A percentile compares a stretch with the other conserved stretches of the same genome.
Conservation (phyloP, 2,888 invertebrate genomes). For the Leptopterna dolabrata region DNA sequence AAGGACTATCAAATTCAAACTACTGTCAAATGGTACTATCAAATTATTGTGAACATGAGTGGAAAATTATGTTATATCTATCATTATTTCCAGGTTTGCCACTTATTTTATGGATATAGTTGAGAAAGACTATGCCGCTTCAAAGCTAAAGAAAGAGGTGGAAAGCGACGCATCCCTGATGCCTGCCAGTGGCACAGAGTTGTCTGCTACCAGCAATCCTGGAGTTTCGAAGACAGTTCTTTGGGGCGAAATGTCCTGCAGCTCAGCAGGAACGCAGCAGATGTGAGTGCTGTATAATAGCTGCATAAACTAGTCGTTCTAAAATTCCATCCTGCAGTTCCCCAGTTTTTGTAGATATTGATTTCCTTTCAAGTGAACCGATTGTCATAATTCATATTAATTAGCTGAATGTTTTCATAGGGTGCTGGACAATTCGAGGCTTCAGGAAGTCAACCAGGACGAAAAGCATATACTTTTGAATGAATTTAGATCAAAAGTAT, state of each 20-base stretch:
- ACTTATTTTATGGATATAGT: slow-evolving; percentile 40
- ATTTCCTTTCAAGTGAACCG: too few relatives aligned
- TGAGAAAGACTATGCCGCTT: slow-evolving; percentile 19
- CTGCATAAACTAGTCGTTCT: too few relatives aligned
- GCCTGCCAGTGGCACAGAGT: background rate
- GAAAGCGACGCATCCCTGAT: slow-evolving; percentile 37
- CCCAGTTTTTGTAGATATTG: too few relatives aligned
- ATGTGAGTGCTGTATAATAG: slow-evolving; percentile 4
- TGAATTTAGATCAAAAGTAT: slow-evolving; percentile 89
- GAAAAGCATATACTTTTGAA: slow-evolving; percentile 74
- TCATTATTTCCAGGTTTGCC: slow-evolving; percentile 4
- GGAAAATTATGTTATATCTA: too few relatives aligned
- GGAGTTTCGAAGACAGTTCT: background rate
- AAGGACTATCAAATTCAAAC: too few relatives aligned
- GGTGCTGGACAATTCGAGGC: slow-evolving; percentile 36
- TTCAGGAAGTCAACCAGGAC: slow-evolving; percentile 64
- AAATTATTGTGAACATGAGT: too few relatives aligned
- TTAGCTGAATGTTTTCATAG: background rate
- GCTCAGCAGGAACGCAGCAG: background rate
- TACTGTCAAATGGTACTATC: too few relatives aligned
- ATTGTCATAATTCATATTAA: too few relatives aligned
- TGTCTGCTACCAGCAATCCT: background rate
- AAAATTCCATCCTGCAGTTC: too few relatives aligned
- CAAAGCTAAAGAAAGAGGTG: slow-evolving; percentile 20
- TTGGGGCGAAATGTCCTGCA: slow-evolving; percentile 26